Evolutionary conservation across 2,888 invertebrate species (phyloP).

Genomic region (Drosophila mettleri): DNA sequence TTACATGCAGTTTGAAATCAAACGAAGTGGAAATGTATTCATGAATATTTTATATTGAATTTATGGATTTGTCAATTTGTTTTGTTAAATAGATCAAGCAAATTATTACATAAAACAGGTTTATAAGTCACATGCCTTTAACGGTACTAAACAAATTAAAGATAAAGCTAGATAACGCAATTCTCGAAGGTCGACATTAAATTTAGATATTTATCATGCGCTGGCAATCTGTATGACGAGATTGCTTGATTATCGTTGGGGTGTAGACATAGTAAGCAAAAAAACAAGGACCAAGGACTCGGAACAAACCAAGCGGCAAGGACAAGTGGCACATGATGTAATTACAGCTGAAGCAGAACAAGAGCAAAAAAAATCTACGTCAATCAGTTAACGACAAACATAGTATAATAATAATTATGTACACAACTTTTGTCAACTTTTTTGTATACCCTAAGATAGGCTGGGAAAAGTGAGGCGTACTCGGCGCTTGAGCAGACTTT

Average conservation of each 20-base stretch:
- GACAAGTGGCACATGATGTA: conserved; percentile 44
- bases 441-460: not conserved
- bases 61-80: not conserved
- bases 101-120: conserved; percentile 9
- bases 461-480: not conserved
- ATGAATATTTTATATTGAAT: conserved; percentile 19
- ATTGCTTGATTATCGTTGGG: conserved; percentile 35
- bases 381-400: conserved; percentile 15
- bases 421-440: conserved; percentile 18
- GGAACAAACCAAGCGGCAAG: conserved; percentile 28
- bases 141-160: conserved; percentile 5
- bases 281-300: conserved; percentile 33
- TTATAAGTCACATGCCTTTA: not conserved
- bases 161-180: not conserved
- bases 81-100: conserved; percentile 9
- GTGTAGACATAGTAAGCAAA: conserved; percentile 1
- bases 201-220: conserved; percentile 20
- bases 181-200: conserved; percentile 18
- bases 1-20: not conserved
- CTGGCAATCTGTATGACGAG: conserved; percentile 17
- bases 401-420: conserved; percentile 12
- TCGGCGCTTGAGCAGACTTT: too few species aligned
- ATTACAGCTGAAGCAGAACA: conserved; percentile 26
- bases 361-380: conserved; percentile 5
- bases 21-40: conserved; percentile 13